A percentile compares a stretch with the other conserved stretches of the same genome.
These are phyloP conservation scores for Sphaerodactylus townsendi DNA, from an alignment of 2,113 vertebrate genomes.

Conservation along the genomic window DNA sequence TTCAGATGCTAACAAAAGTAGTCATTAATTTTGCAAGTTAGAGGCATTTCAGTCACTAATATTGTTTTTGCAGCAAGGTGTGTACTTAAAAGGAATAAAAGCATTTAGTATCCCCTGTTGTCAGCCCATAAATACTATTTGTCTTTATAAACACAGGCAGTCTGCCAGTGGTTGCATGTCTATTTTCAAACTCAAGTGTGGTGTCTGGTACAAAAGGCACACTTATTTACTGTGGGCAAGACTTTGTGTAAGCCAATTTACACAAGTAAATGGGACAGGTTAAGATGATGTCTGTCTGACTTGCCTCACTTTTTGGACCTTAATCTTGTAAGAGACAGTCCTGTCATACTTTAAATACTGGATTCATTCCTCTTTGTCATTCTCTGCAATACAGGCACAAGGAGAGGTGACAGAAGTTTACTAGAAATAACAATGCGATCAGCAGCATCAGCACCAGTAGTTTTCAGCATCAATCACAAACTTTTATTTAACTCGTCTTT, in stretches of 20 bases:
- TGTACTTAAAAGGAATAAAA: neutral
- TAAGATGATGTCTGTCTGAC: neutral
- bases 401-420: neutral
- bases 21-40: neutral
- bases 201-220: neutral
- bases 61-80: neutral
- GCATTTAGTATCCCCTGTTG: neutral
- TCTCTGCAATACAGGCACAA: neutral
- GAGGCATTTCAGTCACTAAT: neutral
- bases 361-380: neutral
- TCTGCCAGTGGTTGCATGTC: neutral
- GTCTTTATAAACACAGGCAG: neutral
- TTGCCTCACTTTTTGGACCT: neutral
- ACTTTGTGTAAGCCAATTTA: neutral
- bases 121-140: neutral
- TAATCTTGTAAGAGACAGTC: neutral
- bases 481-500: neutral
- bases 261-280: neutral
- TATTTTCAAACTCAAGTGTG: neutral
- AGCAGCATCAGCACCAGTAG: neutral
- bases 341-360: neutral
- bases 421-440: neutral
- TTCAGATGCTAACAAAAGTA: neutral
- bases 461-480: neutral
- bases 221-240: neutral